A percentile compares a stretch with the other conserved stretches of the same genome.
These are phyloP conservation scores for Chaetoderma sp. DNA, from an alignment of 2,888 invertebrate species.

Conservation along the genomic window DNA sequence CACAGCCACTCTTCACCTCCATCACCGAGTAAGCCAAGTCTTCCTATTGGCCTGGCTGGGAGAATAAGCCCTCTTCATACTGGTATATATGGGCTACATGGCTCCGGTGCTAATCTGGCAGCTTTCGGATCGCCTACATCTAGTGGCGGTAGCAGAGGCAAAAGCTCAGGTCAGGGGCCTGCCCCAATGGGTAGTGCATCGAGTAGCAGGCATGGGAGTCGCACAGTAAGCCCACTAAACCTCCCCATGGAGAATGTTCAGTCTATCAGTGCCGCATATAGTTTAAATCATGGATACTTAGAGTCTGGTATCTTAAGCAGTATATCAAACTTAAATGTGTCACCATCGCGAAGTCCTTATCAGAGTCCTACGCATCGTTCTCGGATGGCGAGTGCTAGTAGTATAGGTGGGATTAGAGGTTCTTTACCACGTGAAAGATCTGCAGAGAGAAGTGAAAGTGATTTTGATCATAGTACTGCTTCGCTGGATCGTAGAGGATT, in stretches of 20 bases:
- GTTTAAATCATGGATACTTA: constrained; percentile 35
- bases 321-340: constrained; percentile 38
- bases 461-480: neutral
- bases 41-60: too few species aligned
- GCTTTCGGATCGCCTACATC: too few species aligned
- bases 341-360: constrained; percentile 28
- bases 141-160: too few species aligned
- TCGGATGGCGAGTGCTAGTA: constrained; percentile 49
- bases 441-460: constrained; percentile 11
- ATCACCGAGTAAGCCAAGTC: too few species aligned
- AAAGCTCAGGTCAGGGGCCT: too few species aligned
- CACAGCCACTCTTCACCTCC: too few species aligned
- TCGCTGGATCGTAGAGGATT: neutral
- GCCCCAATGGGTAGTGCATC: neutral
- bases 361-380: constrained; percentile 35
- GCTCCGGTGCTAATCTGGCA: too few species aligned
- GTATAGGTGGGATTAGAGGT: constrained; percentile 42
- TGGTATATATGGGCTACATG: too few species aligned
- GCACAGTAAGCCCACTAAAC: constrained; percentile 55
- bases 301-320: constrained; percentile 20
- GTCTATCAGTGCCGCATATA: constrained; percentile 50
- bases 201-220: constrained; percentile 38
- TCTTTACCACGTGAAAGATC: constrained; percentile 28
- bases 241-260: constrained; percentile 55
- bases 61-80: too few species aligned